Evolutionary conservation across 2,888 invertebrate species (phyloP).

Genomic region (Keiferia lycopersicella): DNA sequence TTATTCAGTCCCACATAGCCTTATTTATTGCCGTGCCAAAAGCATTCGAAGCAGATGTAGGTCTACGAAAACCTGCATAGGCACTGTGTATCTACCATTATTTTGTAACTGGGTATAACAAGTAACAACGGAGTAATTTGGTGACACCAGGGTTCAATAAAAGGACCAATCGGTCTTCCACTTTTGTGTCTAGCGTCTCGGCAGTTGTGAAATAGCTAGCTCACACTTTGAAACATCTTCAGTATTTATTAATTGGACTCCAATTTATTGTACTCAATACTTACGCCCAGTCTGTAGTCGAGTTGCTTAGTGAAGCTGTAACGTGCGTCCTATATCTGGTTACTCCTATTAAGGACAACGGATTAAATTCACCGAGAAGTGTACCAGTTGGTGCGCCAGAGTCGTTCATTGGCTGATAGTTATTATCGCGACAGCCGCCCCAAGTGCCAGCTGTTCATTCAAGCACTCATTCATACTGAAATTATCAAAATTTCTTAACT

Average conservation of each 20-base stretch:
- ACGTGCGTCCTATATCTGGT: not conserved
- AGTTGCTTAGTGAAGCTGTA: too few relatives aligned
- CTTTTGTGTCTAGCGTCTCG: too few relatives aligned
- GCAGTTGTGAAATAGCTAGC: too few relatives aligned
- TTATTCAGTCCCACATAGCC: conserved; percentile 1
- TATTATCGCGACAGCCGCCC: conserved; percentile 28
- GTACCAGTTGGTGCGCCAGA: conserved; percentile 37
- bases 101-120: too few relatives aligned
- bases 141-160: too few relatives aligned
- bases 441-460: conserved; percentile 30
- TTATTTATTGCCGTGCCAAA: conserved; percentile 2
- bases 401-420: conserved; percentile 38
- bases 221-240: too few relatives aligned
- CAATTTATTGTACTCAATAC: too few relatives aligned
- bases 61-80: not conserved
- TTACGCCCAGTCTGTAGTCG: too few relatives aligned
- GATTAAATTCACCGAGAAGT: conserved; percentile 48
- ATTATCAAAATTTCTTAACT: not conserved
- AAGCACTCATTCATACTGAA: conserved; percentile 32
- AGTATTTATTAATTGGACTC: too few relatives aligned
- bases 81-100: too few relatives aligned
- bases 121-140: too few relatives aligned
- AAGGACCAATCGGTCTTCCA: too few relatives aligned
- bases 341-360: conserved; percentile 38
- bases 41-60: not conserved